These are phyloP conservation scores for Apostichopus parvimensis DNA, from an alignment of 35 echinoderm and acorn worm genomes.

Conservation along the genomic window DNA sequence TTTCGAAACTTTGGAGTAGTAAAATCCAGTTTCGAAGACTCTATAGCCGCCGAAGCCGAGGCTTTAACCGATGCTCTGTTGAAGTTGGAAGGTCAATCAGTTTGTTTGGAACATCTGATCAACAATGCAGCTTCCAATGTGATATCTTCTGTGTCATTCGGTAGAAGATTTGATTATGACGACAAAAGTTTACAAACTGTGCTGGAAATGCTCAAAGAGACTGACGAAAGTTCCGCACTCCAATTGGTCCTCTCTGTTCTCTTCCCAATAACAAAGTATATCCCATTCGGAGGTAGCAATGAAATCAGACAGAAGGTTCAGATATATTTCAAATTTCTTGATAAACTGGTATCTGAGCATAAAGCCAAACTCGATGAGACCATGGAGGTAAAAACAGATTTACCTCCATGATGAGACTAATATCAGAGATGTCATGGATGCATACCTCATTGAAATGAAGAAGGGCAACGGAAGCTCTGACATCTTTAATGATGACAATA, in stretches of 20 bases:
- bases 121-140: slow-evolving; percentile 59
- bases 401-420: slow-evolving; percentile 27
- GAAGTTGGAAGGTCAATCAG: neutral
- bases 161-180: slow-evolving; percentile 54
- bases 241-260: neutral
- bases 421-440: slow-evolving; percentile 59
- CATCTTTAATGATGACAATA: slow-evolving; percentile 29
- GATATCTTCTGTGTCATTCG: slow-evolving; percentile 60
- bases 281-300: slow-evolving; percentile 12
- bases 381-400: too few relatives aligned
- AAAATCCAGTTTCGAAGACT: slow-evolving; percentile 59
- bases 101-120: slow-evolving; percentile 7
- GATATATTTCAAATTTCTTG: slow-evolving; percentile 30
- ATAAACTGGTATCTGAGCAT: slow-evolving; percentile 43
- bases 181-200: slow-evolving; percentile 23
- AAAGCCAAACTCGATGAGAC: slow-evolving; percentile 18
- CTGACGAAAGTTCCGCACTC: slow-evolving; percentile 7
- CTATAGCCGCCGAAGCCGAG: slow-evolving; percentile 39
- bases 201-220: neutral
- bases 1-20: slow-evolving; percentile 66
- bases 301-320: slow-evolving; percentile 9
- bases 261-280: slow-evolving; percentile 12
- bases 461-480: neutral
- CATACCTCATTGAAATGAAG: slow-evolving; percentile 50
- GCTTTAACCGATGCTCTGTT: slow-evolving; percentile 39